phyloP scores from a whole-genome alignment of 2,113 vertebrate species.

The Cnemophilus loriae region DNA sequence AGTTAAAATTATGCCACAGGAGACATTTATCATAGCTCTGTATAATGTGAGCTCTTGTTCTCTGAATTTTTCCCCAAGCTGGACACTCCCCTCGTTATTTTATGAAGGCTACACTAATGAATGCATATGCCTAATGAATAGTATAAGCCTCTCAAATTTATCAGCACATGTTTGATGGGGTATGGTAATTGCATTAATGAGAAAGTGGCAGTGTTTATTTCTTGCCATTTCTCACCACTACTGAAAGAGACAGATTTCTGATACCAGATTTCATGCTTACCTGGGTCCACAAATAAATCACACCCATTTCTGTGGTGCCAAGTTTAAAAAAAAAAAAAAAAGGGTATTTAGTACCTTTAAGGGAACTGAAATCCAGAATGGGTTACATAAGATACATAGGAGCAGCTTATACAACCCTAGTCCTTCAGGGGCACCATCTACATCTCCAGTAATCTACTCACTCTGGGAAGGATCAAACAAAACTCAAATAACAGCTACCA shows the following conservation, averaged over 20 bases:
- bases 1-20: constrained; percentile 68
- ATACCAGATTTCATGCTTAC: background rate
- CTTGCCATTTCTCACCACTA: background rate
- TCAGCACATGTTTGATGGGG: background rate
- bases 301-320: background rate
- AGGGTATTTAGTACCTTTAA: background rate
- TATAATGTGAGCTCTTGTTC: constrained; percentile 71
- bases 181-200: constrained; percentile 12
- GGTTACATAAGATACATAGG: background rate
- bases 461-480: background rate
- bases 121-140: constrained; percentile 11
- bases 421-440: fast-evolving
- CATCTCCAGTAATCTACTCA: background rate
- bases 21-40: constrained; percentile 68
- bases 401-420: background rate
- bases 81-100: constrained; percentile 63
- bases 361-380: background rate
- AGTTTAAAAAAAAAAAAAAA: background rate
- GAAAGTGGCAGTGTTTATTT: background rate
- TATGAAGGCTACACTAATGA: constrained; percentile 56
- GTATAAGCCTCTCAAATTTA: background rate
- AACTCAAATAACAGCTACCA: background rate
- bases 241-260: background rate
- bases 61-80: background rate
- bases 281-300: background rate